Evolutionary conservation across 2,888 invertebrate species (phyloP), one percentile per base, ranked within the genome.

Genomic region (Caenorhabditis auriculariae): DNA sequence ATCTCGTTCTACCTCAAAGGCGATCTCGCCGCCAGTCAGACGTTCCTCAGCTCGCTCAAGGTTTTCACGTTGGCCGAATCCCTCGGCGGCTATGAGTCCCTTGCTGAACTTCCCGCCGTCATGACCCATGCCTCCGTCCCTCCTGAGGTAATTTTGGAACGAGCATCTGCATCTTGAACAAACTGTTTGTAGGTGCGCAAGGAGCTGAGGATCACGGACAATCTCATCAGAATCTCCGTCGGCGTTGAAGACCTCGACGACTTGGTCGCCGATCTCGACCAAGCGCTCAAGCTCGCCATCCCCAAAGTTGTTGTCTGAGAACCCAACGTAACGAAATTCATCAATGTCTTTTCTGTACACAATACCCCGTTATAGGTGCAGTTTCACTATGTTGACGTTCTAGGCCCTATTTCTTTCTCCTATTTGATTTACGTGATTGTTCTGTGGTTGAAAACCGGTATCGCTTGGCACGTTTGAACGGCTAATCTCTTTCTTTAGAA

Each of bases 81-180:
- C 81, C 87, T 98, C 60, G 96, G 96, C 46, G 94, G 94, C 54
- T 92, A 89, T 78, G 94, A 96, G 82, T 93, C 92, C 81, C 87
- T 96, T 67, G 91, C 92, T 3, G 93, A 94, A 85, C 86, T 94
- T 69, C 95, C 95, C 32, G 61, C 76, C n/a, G 83, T 91, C 26
- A 96, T 96, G 96, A 95, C 95, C 0, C 96, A 96, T 81, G 91
- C 93, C 1, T 91, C 91, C 0, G 89, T 95, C 27, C 90, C 93
- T 0, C 87, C 85, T 52, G 88, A 88, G 4, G 48, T 55, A 23
- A 12, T 21, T 24, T n/a, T n/a, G n/a, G n/a, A n/a, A n/a, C n/a
- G n/a, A n/a, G n/a, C n/a, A n/a, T n/a, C n/a, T 37, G 17, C 7
- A 21, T 23, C 17, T 9, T 44, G 19, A 44, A 44, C 17, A 44